Evolutionary conservation across 2,113 vertebrate species (phyloP), one percentile per base, ranked within the genome.

Genomic region (Eurystomus gularis): DNA sequence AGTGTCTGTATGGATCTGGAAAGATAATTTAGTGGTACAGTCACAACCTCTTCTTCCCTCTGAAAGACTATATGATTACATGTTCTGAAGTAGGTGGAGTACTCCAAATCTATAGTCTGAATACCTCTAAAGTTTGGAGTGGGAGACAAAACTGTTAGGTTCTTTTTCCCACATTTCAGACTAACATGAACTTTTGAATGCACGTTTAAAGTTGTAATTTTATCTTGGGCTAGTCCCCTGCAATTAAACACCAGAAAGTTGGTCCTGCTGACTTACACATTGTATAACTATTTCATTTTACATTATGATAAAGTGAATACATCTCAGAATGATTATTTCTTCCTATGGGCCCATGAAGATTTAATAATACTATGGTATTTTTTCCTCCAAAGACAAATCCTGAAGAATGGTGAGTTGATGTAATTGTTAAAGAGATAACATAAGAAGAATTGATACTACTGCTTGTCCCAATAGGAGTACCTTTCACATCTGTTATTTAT

Each of bases 401-500:
- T 29, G 4, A 51, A 44, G 17, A 84, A 28, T 37, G 11, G 7
- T 62, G 73, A 88, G 35, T 8, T 80, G 49, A 69, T 84, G 37
- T 80, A 77, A 66, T 48, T 7, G 33, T 90, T 93, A 71, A 88
- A 86, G 54, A 92, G 73, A 66, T 44, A 92, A 25, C 8, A 15
- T 39, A 72, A 72, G 29, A 91, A 90, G 57, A 92, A 82, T 33
- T 95, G 69, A 49, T 86, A 72, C 15, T 52, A 33, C 11, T 3
- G 5, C 29, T 85, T 96, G 33, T 95, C 52, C 62, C 64, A n/a
- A 1, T 25, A 82, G 58, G 51, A 86, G 35, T 42, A 40, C 21
- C 9, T 79, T 89, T 93, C 82, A 88, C 55, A 64, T 91, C 62
- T 88, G 89, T 88, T 95, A 83, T 76, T 93, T 87, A 83, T 75